Evolutionary conservation across 2,113 vertebrate species (phyloP).

Genomic region (Tapirus terrestris): DNA sequence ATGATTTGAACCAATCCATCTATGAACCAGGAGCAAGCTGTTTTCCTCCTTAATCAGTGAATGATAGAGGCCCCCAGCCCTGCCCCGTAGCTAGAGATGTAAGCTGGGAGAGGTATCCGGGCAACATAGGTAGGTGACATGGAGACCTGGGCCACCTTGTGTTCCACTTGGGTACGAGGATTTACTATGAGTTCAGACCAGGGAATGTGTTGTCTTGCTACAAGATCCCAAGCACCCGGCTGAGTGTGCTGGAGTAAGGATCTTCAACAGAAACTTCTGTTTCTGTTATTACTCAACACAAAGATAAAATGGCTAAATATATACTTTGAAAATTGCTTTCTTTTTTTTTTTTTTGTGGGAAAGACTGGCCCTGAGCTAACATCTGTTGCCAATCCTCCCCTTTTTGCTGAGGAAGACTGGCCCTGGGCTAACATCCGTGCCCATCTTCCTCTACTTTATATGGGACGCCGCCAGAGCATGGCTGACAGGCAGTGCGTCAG

Average conservation of each 20-base stretch:
- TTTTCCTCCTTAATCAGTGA: neutral
- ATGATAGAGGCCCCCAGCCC: neutral
- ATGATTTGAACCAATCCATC: neutral
- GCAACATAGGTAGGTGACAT: neutral
- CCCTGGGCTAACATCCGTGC: no score
- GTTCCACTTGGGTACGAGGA: neutral
- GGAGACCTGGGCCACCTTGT: neutral
- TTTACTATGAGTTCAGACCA: neutral
- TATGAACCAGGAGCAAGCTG: neutral
- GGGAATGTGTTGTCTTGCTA: neutral
- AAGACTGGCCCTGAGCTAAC: no score
- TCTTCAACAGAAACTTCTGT: slow-evolving; percentile 27
- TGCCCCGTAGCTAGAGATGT: neutral
- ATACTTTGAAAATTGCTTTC: slow-evolving; percentile 61
- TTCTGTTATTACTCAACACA: slow-evolving; percentile 32
- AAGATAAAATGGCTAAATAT: slow-evolving; percentile 55
- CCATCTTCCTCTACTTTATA: no score
- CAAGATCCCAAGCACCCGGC: neutral
- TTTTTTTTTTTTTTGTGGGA: slow-evolving; percentile 62
- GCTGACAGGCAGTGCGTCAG: no score
- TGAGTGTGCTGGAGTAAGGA: neutral
- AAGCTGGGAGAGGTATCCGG: neutral
- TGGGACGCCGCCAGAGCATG: no score
- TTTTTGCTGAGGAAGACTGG: no score
- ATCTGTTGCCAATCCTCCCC: no score